These are phyloP conservation scores for Prochilodus magdalenae DNA, from an alignment of 2,113 vertebrate species.

Conservation along the genomic window DNA sequence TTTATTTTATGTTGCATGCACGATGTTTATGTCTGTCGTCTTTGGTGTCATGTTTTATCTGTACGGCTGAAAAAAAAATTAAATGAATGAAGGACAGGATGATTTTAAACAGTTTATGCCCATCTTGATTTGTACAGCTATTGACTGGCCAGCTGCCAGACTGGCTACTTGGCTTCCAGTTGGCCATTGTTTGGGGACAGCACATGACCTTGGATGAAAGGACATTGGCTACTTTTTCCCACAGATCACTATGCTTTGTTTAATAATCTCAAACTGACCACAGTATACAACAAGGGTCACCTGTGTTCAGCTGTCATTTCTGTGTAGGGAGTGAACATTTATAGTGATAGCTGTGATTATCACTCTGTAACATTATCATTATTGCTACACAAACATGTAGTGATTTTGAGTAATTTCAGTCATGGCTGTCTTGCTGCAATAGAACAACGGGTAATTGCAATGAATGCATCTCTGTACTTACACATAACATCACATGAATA, in stretches of 20 bases:
- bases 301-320: constrained; percentile 13
- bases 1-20: background rate
- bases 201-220: constrained; percentile 73
- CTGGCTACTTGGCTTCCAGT: constrained; percentile 61
- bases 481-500: constrained; percentile 55
- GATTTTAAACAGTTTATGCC: constrained; percentile 49
- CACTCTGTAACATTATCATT: constrained; percentile 21
- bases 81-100: background rate
- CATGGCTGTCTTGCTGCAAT: constrained; percentile 18
- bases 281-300: constrained; percentile 13
- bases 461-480: constrained; percentile 46
- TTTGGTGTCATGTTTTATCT: background rate
- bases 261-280: constrained; percentile 11
- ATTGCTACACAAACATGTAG: constrained; percentile 34
- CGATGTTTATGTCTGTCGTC: background rate
- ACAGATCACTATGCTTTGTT: constrained; percentile 35
- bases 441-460: constrained; percentile 25
- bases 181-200: constrained; percentile 65
- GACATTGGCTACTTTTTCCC: constrained; percentile 48
- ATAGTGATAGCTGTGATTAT: constrained; percentile 16
- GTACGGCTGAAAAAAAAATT: background rate
- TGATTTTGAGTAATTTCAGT: constrained; percentile 30
- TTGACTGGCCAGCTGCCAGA: constrained; percentile 76
- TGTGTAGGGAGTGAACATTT: constrained; percentile 6
- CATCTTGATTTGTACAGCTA: constrained; percentile 74